A percentile compares a stretch with the other conserved stretches of the same genome.
These are phyloP conservation scores for Sparus aurata DNA, from an alignment of 2,797 vertebrate genomes.

Conservation along the genomic window DNA sequence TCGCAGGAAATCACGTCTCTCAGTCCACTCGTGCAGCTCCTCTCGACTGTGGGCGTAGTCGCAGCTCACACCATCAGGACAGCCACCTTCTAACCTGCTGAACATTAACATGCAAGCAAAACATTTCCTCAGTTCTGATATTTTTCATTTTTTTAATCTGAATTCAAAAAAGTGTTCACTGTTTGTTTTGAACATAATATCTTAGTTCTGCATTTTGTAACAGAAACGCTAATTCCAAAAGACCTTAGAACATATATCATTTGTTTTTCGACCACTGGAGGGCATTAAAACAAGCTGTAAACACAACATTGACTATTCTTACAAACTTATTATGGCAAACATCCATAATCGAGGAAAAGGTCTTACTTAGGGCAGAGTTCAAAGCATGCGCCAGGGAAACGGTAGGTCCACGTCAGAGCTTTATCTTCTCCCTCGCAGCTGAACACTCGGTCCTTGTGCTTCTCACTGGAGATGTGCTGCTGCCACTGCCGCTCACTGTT, in stretches of 20 bases:
- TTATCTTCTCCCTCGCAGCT: conserved; percentile 89
- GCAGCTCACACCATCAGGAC: conserved; percentile 91
- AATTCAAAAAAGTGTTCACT: background rate
- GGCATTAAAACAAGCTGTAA: background rate
- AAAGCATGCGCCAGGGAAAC: conserved; percentile 93
- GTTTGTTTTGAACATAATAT: background rate
- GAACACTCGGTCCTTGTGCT: conserved; percentile 97
- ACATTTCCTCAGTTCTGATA: background rate
- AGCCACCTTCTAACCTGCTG: conserved; percentile 78
- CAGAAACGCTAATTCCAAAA: background rate
- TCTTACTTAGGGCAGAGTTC: conserved; percentile 91
- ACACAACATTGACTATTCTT: background rate
- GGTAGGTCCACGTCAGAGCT: conserved; percentile 91
- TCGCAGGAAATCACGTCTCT: conserved; percentile 91
- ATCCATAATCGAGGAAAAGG: rapidly evolving
- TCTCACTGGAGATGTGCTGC: conserved; percentile 95
- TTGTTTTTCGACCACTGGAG: background rate
- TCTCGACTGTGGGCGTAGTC: conserved; percentile 92
- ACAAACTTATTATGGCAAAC: background rate
- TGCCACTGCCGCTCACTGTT: conserved; percentile 99
- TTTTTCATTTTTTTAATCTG: background rate
- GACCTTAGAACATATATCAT: background rate
- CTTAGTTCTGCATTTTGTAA: background rate
- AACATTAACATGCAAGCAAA: conserved; percentile 15
- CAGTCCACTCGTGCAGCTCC: conserved; percentile 93